Evolutionary conservation across 2,888 invertebrate genomes (phyloP), one percentile per base, ranked within the genome.

Genomic region (Leptura quadrifasciata): DNA sequence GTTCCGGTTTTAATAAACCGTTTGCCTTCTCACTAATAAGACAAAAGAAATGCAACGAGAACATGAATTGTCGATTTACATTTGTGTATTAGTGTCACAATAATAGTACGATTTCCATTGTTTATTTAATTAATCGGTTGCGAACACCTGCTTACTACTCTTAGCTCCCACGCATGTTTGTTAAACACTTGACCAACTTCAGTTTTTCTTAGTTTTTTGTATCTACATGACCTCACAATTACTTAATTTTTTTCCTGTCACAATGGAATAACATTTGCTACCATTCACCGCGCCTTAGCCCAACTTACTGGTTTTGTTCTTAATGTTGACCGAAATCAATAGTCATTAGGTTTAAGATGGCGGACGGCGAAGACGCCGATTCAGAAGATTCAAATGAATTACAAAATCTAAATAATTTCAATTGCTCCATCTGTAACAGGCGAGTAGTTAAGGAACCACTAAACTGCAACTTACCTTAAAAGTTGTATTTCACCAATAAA

Each of bases 31-130:
- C 20, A 20, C 63, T 63, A n/a, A 17, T 35, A 15, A 47, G n/a
- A 5, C 47, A 47, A n/a, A 47, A 47, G 17, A 12, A 15, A 3
- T 10, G 68, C 20, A 35, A 12, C 17, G 52, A 67, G 67, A 55
- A 86, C 86, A 86, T 82, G 85, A 85, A 80, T 85, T 84, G 84
- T 84, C 86, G 82, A 83, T 85, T 85, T 85, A 76, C 81, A 81
- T 82, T 80, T 79, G 72, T 78, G 83, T 80, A 80, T 80, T 84
- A 83, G 83, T 85, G 84, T 85, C 82, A 85, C 82, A 85, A 85
- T 82, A 82, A 83, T 82, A 82, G 81, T 82, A 80, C 82, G 82
- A 86, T 86, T 86, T 84, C 84, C 82, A 86, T 86, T 86, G 85
- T 86, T 82, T 80, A 73, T 76, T 73, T 72, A 82, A 84, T 82